A percentile compares a stretch with the other conserved stretches of the same genome.
These are phyloP conservation scores for Crioceris asparagi DNA, from an alignment of 2,888 invertebrate genomes.

Conservation along the genomic window DNA sequence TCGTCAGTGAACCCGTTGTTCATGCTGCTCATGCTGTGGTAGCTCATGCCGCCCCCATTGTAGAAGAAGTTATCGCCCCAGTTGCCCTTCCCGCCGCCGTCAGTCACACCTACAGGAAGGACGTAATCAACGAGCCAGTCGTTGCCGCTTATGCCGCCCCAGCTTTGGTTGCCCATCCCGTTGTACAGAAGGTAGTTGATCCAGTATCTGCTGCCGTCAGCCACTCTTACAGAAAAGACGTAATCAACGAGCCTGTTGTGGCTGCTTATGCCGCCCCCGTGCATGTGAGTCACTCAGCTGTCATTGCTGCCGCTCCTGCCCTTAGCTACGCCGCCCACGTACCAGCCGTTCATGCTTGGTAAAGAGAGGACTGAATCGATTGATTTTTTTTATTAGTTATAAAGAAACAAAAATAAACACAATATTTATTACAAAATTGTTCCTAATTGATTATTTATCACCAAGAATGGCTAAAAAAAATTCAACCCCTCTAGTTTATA, in stretches of 20 bases:
- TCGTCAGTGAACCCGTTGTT: slow-evolving; percentile 18
- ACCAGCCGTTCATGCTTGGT: slow-evolving; percentile 7
- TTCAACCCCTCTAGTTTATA: no score
- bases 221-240: slow-evolving; percentile 21
- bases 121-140: slow-evolving; percentile 20
- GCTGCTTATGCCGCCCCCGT: slow-evolving; percentile 15
- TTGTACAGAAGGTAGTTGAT: slow-evolving; percentile 16
- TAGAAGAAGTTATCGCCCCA: slow-evolving; percentile 5
- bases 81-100: slow-evolving; percentile 9
- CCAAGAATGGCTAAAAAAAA: no score
- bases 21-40: no score
- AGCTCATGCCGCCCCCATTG: slow-evolving; percentile 4
- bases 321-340: not conserved
- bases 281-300: no score
- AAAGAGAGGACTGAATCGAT: slow-evolving; percentile 7
- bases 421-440: no score
- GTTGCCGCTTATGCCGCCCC: slow-evolving; percentile 11
- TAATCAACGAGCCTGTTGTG: slow-evolving; percentile 20
- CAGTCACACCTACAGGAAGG: slow-evolving; percentile 20
- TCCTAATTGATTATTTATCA: no score
- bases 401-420: no score
- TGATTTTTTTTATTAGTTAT: no score
- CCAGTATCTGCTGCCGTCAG: slow-evolving; percentile 18
- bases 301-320: slow-evolving; percentile 3
- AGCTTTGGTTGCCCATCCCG: slow-evolving; percentile 5